A percentile compares a stretch with the other conserved stretches of the same genome.
These are phyloP conservation scores for Entomobrya proxima DNA, from an alignment of 2,888 invertebrate genomes.

Conservation along the genomic window DNA sequence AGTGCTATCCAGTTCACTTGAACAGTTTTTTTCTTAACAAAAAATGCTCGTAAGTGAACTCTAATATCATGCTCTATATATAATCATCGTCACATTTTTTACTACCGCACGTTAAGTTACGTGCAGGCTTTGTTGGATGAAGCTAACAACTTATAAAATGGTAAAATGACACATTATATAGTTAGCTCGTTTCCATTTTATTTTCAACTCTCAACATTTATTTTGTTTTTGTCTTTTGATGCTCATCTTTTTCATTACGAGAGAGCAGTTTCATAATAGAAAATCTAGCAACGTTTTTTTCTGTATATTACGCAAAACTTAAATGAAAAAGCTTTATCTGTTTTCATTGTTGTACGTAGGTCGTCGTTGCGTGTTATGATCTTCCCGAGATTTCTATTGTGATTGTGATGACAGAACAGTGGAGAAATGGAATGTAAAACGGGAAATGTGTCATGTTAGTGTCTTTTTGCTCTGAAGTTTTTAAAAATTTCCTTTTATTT, in stretches of 20 bases:
- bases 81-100: background rate
- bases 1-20: background rate
- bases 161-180: background rate
- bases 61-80: too few species aligned
- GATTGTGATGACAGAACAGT: background rate
- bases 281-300: too few species aligned
- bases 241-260: background rate
- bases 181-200: background rate
- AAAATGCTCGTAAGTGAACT: too few species aligned
- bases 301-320: too few species aligned
- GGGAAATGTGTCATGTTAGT: background rate
- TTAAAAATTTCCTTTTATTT: too few species aligned
- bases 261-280: too few species aligned
- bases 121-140: too few species aligned
- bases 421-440: background rate
- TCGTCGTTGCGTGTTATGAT: background rate
- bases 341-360: background rate
- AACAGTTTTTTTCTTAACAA: background rate
- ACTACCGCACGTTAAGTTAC: too few species aligned
- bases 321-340: background rate
- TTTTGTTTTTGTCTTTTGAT: background rate
- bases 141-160: constrained; percentile 15
- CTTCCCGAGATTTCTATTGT: background rate
- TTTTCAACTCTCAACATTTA: background rate
- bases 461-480: too few species aligned